phyloP scores from a whole-genome alignment of 2,797 vertebrate genomes.

The Sebastes variabilis region DNA sequence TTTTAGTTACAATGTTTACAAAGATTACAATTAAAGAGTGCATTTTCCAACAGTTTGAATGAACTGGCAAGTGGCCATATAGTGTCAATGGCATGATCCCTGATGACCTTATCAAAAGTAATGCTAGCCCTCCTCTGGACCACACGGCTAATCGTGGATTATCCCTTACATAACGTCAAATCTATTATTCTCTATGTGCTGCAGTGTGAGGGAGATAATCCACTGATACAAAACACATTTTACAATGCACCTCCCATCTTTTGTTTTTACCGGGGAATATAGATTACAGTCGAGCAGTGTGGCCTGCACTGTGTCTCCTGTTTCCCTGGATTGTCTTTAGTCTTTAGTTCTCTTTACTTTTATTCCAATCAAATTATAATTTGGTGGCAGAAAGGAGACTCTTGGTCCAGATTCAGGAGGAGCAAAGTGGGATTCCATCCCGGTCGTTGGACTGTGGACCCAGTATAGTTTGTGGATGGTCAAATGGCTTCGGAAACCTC shows the following conservation, averaged over 20 bases:
- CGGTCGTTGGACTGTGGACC: not conserved
- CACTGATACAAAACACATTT: not conserved
- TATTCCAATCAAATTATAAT: not conserved
- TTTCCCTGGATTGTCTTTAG: not conserved
- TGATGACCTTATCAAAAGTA: not conserved
- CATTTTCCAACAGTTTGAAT: not conserved
- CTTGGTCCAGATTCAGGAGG: not conserved
- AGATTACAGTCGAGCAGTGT: not conserved
- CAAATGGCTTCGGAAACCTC: too few species aligned
- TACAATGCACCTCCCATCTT: not conserved
- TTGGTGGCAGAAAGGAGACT: not conserved
- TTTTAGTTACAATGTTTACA: not conserved
- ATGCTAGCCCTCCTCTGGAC: not conserved
- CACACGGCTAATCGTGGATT: not conserved
- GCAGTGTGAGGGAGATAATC: not conserved
- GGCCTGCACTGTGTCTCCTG: not conserved
- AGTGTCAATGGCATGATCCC: not conserved
- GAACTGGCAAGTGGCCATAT: not conserved
- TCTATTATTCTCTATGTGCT: not conserved
- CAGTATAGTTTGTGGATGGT: too few species aligned
- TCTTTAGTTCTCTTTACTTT: not conserved
- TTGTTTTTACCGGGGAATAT: too few species aligned
- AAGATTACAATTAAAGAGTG: not conserved
- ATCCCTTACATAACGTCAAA: not conserved
- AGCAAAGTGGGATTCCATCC: not conserved